Percentiles rank a stretch among this genome's conserved stretches.
These are phyloP conservation scores for Thamnaconus septentrionalis DNA, from an alignment of 2,113 vertebrate genomes.

Conservation along the genomic window DNA sequence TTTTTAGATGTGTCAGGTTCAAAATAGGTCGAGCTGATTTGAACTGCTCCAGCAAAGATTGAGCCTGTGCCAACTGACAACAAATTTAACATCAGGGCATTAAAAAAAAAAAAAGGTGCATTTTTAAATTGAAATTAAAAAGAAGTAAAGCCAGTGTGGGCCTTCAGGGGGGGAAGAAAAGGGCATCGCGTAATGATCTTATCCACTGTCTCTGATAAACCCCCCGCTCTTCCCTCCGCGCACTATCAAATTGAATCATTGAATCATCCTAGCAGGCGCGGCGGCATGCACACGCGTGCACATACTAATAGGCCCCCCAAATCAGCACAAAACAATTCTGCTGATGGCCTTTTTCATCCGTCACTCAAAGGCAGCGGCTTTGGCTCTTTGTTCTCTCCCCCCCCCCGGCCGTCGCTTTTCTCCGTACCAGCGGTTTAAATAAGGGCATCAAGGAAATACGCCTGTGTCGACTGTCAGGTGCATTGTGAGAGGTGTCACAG, in stretches of 20 bases:
- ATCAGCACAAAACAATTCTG: slow-evolving; percentile 49
- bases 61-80: too few relatives aligned
- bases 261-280: slow-evolving; percentile 45
- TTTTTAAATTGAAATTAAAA: background rate
- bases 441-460: background rate
- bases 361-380: slow-evolving; percentile 33
- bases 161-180: too few relatives aligned
- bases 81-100: too few relatives aligned
- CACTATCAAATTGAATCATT: slow-evolving; percentile 52
- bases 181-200: slow-evolving; percentile 35
- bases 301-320: slow-evolving; percentile 33
- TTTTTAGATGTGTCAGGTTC: slow-evolving; percentile 24
- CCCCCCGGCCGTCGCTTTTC: slow-evolving; percentile 26
- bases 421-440: slow-evolving; percentile 19
- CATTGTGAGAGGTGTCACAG: slow-evolving; percentile 10
- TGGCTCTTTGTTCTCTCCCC: slow-evolving; percentile 19
- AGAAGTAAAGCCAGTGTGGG: too few relatives aligned
- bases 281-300: slow-evolving; percentile 7
- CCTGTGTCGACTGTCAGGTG: slow-evolving; percentile 2
- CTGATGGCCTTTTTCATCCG: slow-evolving; percentile 47
- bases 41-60: too few relatives aligned
- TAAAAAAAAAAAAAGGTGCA: background rate
- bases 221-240: background rate
- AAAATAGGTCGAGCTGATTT: slow-evolving; percentile 37
- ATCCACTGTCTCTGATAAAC: background rate